Evolutionary conservation across 2,797 vertebrate species (phyloP).

Genomic region (Crax fasciolata): DNA sequence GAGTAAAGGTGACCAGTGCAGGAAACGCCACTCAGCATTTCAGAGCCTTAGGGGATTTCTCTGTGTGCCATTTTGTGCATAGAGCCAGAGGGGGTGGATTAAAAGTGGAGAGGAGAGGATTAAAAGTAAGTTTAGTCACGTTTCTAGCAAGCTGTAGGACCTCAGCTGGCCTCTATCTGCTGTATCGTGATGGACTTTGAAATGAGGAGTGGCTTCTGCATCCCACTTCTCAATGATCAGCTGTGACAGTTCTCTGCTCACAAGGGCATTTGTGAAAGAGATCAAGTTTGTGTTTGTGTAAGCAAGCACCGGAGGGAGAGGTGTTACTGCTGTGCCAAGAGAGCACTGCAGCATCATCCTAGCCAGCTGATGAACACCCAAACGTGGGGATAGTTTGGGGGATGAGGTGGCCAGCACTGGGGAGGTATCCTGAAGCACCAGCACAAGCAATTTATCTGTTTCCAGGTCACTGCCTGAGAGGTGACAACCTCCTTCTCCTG

Average conservation of each 20-base stretch:
- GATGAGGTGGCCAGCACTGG: neutral
- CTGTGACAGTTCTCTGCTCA: neutral
- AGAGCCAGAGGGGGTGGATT: neutral
- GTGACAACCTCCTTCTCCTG: neutral
- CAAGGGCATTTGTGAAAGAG: neutral
- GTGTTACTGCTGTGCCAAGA: neutral
- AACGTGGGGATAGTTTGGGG: accelerated
- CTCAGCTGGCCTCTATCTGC: neutral
- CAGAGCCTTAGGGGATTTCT: neutral
- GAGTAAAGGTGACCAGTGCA: neutral
- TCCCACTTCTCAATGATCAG: neutral
- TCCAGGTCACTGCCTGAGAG: neutral
- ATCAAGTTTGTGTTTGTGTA: neutral
- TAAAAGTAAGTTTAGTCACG: neutral
- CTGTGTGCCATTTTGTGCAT: neutral
- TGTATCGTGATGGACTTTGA: neutral
- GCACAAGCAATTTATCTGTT: neutral
- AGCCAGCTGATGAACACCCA: neutral
- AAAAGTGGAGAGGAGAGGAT: neutral
- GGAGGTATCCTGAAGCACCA: accelerated
- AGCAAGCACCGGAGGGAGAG: neutral
- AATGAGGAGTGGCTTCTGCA: neutral
- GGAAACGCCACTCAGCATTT: neutral
- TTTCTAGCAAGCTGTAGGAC: neutral
- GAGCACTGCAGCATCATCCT: accelerated